A percentile compares a stretch with the other conserved stretches of the same genome.
These are phyloP conservation scores for Danio choprae DNA, from an alignment of 2,797 vertebrate genomes.

Conservation along the genomic window DNA sequence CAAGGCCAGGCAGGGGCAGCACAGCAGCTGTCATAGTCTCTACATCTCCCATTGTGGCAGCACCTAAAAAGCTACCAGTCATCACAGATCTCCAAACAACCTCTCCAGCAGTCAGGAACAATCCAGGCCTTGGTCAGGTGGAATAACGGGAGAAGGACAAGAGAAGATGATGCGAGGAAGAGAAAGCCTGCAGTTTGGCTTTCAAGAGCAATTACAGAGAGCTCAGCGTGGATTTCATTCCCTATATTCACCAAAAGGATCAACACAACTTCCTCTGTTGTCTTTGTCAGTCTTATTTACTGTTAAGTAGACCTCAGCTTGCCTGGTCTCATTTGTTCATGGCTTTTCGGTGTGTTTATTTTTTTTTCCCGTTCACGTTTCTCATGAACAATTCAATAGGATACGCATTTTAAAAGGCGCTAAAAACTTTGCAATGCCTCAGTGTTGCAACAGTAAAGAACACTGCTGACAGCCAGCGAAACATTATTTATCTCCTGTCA, in stretches of 20 bases:
- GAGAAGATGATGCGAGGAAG: conserved; percentile 50
- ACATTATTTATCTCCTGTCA: conserved; percentile 57
- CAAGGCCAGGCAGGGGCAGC: conserved; percentile 61
- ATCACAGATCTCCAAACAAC: conserved; percentile 63
- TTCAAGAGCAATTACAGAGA: conserved; percentile 62
- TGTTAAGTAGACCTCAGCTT: conserved; percentile 45
- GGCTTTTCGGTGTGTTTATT: background rate
- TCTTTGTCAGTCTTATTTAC: conserved; percentile 55
- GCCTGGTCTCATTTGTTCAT: conserved; percentile 34
- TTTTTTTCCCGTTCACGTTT: conserved; percentile 10
- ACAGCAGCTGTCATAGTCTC: conserved; percentile 71
- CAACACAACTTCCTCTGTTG: conserved; percentile 41
- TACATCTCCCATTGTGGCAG: conserved; percentile 54
- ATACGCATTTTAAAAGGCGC: conserved; percentile 36
- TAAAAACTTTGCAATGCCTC: conserved; percentile 42
- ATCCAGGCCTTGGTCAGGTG: conserved; percentile 65
- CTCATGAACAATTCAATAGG: conserved; percentile 58
- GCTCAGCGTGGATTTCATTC: conserved; percentile 51
- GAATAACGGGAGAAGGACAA: conserved; percentile 43
- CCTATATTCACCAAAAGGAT: conserved; percentile 45
- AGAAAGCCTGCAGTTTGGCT: conserved; percentile 46
- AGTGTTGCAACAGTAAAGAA: conserved; percentile 34
- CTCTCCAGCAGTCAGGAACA: conserved; percentile 68
- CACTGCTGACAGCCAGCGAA: conserved; percentile 34
- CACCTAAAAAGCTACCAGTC: conserved; percentile 67